Evolutionary conservation across 2,797 vertebrate genomes (phyloP).

Genomic region (Channallabes apus): DNA sequence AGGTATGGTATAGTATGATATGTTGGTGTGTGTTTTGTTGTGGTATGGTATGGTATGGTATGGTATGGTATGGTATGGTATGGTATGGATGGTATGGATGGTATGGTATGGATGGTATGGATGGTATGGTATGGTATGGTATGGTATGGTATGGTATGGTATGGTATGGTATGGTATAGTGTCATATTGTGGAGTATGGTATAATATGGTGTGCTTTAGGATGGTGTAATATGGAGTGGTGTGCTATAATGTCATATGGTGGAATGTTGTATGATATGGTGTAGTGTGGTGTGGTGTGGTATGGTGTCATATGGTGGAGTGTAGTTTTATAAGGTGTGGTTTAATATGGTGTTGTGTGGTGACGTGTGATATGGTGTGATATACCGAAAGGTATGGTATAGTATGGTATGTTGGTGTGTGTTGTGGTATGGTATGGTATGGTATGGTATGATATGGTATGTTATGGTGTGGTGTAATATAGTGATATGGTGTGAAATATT

Average conservation of each 20-base stretch:
- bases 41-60: neutral
- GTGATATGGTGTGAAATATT: neutral
- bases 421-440: neutral
- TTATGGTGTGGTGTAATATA: neutral
- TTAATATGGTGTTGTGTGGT: neutral
- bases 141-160: neutral
- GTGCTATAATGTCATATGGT: neutral
- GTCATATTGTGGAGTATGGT: neutral
- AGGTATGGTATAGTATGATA: too few relatives aligned
- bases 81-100: neutral
- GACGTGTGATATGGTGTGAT: neutral
- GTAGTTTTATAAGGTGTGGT: too few relatives aligned
- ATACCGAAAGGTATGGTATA: neutral
- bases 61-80: neutral
- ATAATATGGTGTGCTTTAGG: neutral
- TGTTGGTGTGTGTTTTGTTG: neutral
- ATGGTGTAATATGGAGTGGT: too few relatives aligned
- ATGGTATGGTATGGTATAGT: too few relatives aligned
- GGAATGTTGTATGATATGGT: neutral
- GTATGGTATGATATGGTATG: neutral
- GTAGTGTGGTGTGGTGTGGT: too few relatives aligned
- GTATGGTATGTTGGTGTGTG: neutral
- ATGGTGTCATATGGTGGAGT: neutral
- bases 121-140: neutral
- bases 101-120: neutral